Evolutionary conservation across 2,797 vertebrate genomes (phyloP), one percentile per base, ranked within the genome.

Genomic region (Clarias laeviceps): DNA sequence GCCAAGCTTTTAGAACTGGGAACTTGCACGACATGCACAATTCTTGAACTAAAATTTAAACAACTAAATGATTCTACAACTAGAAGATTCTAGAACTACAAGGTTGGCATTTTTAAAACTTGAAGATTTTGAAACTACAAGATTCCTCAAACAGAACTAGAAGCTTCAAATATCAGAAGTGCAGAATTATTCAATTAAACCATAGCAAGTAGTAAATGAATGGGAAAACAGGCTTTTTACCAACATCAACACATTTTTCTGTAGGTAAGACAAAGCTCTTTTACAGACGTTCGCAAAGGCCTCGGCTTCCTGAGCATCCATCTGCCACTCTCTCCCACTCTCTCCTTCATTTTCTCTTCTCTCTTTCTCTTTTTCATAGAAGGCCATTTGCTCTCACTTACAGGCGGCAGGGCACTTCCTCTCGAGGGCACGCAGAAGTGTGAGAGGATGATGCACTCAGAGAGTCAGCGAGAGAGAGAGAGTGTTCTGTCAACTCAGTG

Each of bases 371-470:
- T 87, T 90, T 89, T 89, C 77, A 85, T 90, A 90, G 86, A 87
- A 90, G 87, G 89, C 88, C 89, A 90, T 90, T 90, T 90, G 89
- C 89, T 90, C 89, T 86, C 89, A 88, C 89, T 87, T 88, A 86
- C 87, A 90, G 84, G 89, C 89, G 82, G 86, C 84, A 82, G 82
- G 88, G 89, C 87, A 87, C 89, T 88, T 90, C 86, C 89, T 95
- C 93, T 94, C 93, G 92, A 94, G 94, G 94, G 94, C 94, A 94
- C 89, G 90, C 92, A 77, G 92, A 95, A 91, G 94, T 95, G 94
- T 93, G 93, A 94, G 92, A 94, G 93, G 92, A 94, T 94, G 93
- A 94, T 94, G 94, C 92, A 94, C 93, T 94, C 62, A 80, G 29
- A 84, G 69, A 79, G 57, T 69, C 66, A 85, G 66, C 37, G 78